Base-by-base conservation (phyloP, 1,140 invertebrate genomes). In the Zaprionus inermis region DNA sequence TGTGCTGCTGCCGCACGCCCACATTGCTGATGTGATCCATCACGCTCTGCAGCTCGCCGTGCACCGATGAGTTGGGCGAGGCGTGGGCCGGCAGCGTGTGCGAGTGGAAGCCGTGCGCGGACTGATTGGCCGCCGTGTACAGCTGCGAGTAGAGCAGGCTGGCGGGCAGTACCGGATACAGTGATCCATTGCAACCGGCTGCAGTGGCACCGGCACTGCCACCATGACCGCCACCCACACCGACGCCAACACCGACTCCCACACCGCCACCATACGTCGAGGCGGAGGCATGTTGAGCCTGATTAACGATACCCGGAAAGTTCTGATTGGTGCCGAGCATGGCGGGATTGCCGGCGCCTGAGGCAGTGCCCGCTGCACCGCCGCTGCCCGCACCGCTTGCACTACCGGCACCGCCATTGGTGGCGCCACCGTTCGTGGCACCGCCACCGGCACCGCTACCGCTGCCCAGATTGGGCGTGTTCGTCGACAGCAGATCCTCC, bases 101-200 rank as follows among this genome's bases (percentile, higher is more conserved):
- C 24, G 94, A 94, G 79, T 95, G 95, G 75, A 95, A 96, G 77
- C 96, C 95, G 73, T 96, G 96, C 52, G 95, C 95, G 63, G 95
- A 95, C 83, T 97, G 96, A 83, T 96, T 96, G 32, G 95, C 95
- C 16, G 95, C 95, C 2, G 95, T 95, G 67, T 97, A 97, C 16
- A 97, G 92, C 84, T 97, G 96, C 14, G 96, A 96, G 92, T 97
- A 97, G 6, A 97, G 93, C 60, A 97, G 93, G 82, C 96, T 96
- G 11, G 95, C 95, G 0, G 96, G 96, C 44, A 97, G 92, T 1
- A 97, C 95, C 0, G 95, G 95, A 82, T 96, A 96, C 0, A 95
- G 91, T 0, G 95, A 95, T 72, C 95, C 95, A 83, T 95, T 95
- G 83, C 94, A 95, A 7, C 91, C 88, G 20, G 86, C 65, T 36